Evolutionary conservation across 2,113 vertebrate genomes (phyloP).

Genomic region (Astatoreochromis straeleni): DNA sequence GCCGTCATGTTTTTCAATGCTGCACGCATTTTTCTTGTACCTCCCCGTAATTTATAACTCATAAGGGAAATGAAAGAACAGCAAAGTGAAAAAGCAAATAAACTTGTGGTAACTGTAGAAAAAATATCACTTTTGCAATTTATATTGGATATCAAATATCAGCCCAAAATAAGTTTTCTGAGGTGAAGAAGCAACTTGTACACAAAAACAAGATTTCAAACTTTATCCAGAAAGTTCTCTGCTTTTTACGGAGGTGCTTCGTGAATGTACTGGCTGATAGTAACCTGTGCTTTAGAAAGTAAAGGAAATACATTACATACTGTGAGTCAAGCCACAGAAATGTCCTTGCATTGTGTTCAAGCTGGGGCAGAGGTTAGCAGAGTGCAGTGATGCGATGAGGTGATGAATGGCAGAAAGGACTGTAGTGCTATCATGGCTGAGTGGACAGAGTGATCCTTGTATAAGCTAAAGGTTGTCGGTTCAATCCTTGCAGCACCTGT

Average conservation of each 20-base stretch:
- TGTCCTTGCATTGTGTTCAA: neutral
- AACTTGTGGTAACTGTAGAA: neutral
- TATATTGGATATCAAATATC: neutral
- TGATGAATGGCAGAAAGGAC: slow-evolving; percentile 18
- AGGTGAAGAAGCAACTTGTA: neutral
- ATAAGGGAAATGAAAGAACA: neutral
- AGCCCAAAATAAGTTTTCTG: neutral
- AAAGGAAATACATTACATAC: neutral
- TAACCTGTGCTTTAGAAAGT: neutral
- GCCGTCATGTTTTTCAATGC: neutral
- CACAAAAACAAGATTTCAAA: neutral
- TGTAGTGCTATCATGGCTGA: slow-evolving; percentile 14
- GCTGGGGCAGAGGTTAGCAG: neutral
- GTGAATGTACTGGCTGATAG: neutral
- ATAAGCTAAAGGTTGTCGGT: slow-evolving; percentile 1
- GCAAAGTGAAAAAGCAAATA: neutral
- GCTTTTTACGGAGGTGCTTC: neutral
- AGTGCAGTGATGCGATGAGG: slow-evolving; percentile 14
- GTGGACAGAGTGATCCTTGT: neutral
- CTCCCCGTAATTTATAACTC: neutral
- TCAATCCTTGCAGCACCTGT: neutral
- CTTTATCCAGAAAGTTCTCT: neutral
- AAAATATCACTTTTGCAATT: neutral
- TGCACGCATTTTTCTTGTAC: neutral
- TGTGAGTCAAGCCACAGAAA: neutral